Percentiles rank a stretch among this genome's conserved stretches.
Conservation (phyloP, 2,113 vertebrate species). For the Eptesicus fuscus region DNA sequence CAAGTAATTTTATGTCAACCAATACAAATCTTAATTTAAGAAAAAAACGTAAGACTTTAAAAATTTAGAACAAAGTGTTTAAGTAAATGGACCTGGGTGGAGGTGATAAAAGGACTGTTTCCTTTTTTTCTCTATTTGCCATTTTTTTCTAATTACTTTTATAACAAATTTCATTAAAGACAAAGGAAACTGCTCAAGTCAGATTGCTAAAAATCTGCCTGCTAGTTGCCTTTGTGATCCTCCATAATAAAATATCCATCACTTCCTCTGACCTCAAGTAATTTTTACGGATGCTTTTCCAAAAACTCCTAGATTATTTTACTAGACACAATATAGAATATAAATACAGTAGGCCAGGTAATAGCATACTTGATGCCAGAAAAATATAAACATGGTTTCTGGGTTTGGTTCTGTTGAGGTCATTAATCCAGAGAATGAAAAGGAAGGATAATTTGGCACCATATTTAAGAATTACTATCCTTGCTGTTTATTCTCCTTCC, state of each 20-base stretch:
- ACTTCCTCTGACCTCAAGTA: not conserved
- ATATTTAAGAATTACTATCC: not conserved
- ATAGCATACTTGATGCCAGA: not conserved
- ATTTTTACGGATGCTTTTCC: slow-evolving; percentile 42
- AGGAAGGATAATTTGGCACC: not conserved
- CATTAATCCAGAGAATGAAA: slow-evolving; percentile 7
- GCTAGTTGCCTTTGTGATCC: not conserved
- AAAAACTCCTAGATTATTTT: slow-evolving; percentile 12
- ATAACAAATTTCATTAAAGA: slow-evolving; percentile 39
- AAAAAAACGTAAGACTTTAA: not conserved
- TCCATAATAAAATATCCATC: slow-evolving; percentile 14
- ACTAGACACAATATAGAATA: not conserved
- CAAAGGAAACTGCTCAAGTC: not conserved
- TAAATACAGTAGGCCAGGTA: slow-evolving; percentile 2
- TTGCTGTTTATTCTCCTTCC: slow-evolving; percentile 32
- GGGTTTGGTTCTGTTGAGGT: not conserved
- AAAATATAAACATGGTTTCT: slow-evolving; percentile 1
- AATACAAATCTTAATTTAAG: not conserved
- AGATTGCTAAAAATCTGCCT: slow-evolving; percentile 2
- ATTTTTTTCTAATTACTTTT: slow-evolving; percentile 29
- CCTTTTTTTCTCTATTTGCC: slow-evolving; percentile 10
- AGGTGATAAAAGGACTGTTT: not conserved
- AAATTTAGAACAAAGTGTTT: not conserved
- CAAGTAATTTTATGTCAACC: not conserved
- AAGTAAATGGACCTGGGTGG: not conserved